A percentile compares a stretch with the other conserved stretches of the same genome.
Evolutionary conservation across 2,888 invertebrate genomes (phyloP).

Genomic region (Nematopogon swammerdamellus): DNA sequence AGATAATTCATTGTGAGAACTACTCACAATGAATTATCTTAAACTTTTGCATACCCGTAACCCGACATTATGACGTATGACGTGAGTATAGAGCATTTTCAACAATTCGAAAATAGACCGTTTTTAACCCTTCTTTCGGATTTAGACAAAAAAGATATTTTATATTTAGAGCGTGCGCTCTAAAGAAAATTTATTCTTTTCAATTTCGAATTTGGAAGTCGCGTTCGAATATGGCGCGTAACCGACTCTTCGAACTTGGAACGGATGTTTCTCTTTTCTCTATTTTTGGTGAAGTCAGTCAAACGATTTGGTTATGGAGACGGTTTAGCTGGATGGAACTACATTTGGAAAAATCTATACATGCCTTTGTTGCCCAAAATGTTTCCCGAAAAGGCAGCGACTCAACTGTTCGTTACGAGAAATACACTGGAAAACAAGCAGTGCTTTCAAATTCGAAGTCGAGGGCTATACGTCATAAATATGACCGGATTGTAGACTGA

Average conservation of each 20-base stretch:
- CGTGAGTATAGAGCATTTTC: slow-evolving; percentile 39
- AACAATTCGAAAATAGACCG: slow-evolving; percentile 56
- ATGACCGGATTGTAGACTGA: too few species aligned
- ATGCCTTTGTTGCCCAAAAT: too few species aligned
- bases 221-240: slow-evolving; percentile 31
- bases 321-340: too few species aligned
- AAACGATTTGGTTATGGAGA: not conserved
- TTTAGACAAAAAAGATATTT: slow-evolving; percentile 52
- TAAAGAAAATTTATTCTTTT: slow-evolving; percentile 43
- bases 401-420: too few species aligned
- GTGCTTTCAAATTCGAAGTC: too few species aligned
- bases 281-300: not conserved
- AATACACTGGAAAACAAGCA: too few species aligned
- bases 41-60: not conserved
- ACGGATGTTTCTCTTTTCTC: not conserved
- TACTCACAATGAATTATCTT: not conserved
- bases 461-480: too few species aligned
- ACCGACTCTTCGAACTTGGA: not conserved
- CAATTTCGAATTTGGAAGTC: slow-evolving; percentile 43
- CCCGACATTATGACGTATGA: slow-evolving; percentile 41
- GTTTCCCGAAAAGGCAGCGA: too few species aligned
- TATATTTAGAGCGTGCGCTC: slow-evolving; percentile 48
- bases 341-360: too few species aligned
- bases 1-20: too few species aligned
- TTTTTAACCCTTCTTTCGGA: slow-evolving; percentile 57